phyloP scores from a whole-genome alignment of 2,113 vertebrate species.

The Spilogale gracilis region DNA sequence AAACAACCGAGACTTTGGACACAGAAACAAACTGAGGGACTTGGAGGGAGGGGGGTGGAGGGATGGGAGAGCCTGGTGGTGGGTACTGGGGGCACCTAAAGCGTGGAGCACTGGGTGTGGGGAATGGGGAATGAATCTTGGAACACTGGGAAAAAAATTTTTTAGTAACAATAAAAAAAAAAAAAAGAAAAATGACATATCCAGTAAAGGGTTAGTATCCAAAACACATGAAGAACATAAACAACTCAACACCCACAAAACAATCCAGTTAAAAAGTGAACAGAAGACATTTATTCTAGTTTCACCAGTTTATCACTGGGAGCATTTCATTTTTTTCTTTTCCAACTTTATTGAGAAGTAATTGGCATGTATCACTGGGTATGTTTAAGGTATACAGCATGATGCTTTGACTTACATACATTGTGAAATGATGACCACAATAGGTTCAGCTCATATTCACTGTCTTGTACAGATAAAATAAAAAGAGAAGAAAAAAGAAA shows the following conservation, averaged over 20 bases:
- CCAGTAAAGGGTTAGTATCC: neutral
- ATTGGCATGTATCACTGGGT: neutral
- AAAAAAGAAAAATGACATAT: neutral
- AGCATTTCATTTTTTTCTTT: neutral
- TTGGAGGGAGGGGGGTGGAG: too few relatives aligned
- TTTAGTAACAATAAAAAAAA: too few relatives aligned
- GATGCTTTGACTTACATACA: neutral
- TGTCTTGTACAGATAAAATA: neutral
- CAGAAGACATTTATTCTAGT: neutral
- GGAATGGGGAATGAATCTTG: too few relatives aligned
- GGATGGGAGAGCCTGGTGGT: too few relatives aligned
- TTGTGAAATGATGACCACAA: neutral
- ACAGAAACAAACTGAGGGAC: too few relatives aligned
- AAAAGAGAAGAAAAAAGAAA: neutral
- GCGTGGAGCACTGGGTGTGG: too few relatives aligned
- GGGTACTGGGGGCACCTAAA: too few relatives aligned
- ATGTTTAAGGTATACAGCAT: neutral
- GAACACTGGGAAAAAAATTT: too few relatives aligned
- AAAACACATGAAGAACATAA: neutral
- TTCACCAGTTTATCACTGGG: neutral
- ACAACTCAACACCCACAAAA: neutral
- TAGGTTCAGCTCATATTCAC: neutral
- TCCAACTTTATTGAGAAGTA: neutral
- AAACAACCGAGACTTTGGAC: too few relatives aligned
- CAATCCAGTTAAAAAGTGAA: neutral